These are phyloP conservation scores for Brachymystax lenok DNA, from an alignment of 2,797 vertebrate genomes.

Conservation along the genomic window DNA sequence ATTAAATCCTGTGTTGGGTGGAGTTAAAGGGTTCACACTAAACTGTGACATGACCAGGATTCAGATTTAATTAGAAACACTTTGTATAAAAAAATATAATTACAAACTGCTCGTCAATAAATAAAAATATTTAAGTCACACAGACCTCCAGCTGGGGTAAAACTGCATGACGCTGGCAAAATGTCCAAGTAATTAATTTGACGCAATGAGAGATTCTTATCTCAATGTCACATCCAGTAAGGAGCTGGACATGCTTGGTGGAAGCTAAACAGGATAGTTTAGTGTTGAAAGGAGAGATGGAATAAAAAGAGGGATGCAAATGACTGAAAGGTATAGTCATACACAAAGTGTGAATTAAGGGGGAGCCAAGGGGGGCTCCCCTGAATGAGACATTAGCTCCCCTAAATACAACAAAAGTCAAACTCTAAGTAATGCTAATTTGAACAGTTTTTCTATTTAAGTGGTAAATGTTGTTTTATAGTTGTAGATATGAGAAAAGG, in stretches of 20 bases:
- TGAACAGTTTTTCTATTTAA: too few relatives aligned
- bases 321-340: background rate
- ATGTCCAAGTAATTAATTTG: conserved; percentile 62
- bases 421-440: too few relatives aligned
- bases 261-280: background rate
- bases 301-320: background rate
- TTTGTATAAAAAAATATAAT: too few relatives aligned
- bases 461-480: too few relatives aligned
- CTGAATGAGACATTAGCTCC: too few relatives aligned
- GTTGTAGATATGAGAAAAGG: too few relatives aligned
- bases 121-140: background rate
- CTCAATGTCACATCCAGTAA: conserved; percentile 57
- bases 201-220: conserved; percentile 64
- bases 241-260: conserved; percentile 17
- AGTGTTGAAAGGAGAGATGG: background rate
- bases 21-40: too few relatives aligned
- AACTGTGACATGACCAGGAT: too few relatives aligned
- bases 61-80: too few relatives aligned
- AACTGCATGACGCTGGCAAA: conserved; percentile 33
- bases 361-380: too few relatives aligned
- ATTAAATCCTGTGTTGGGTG: too few relatives aligned
- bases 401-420: too few relatives aligned
- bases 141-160: conserved; percentile 33
- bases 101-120: background rate
- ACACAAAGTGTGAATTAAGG: background rate